A percentile compares a stretch with the other conserved stretches of the same genome.
Conservation (phyloP, 1,140 invertebrate species). For the Globodera ellingtonae region DNA sequence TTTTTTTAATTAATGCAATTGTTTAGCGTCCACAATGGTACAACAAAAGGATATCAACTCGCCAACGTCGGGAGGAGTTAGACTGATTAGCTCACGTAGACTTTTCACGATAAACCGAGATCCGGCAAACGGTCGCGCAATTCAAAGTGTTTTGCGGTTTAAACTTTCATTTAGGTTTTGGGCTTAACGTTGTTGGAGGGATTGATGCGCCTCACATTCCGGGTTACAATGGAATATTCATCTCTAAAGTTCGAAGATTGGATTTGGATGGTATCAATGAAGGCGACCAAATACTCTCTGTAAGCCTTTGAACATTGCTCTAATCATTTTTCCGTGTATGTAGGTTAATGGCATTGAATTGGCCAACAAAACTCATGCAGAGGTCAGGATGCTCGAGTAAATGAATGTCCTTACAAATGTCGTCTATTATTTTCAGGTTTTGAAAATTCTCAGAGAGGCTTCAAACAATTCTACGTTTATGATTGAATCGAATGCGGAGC, state of each 20-base stretch:
- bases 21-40: neutral
- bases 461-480: neutral
- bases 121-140: neutral
- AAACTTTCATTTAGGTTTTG: conserved; percentile 11
- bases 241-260: neutral
- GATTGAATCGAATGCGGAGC: neutral
- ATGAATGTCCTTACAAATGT: neutral
- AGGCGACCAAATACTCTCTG: conserved; percentile 15
- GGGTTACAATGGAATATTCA: conserved; percentile 17
- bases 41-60: neutral
- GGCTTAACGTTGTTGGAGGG: conserved; percentile 17
- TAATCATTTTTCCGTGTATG: neutral
- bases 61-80: neutral
- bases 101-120: neutral
- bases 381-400: neutral
- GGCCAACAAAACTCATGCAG: conserved; percentile 5
- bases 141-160: neutral
- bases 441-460: neutral
- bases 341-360: conserved; percentile 21
- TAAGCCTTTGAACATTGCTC: neutral
- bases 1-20: too few species aligned
- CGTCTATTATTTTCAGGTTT: neutral
- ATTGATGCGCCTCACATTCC: conserved; percentile 12
- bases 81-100: neutral
- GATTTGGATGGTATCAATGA: conserved; percentile 19